Percentiles rank a stretch among this genome's conserved stretches.
Evolutionary conservation across 2,888 invertebrate species (phyloP).

Genomic region (Campoplex nolae): DNA sequence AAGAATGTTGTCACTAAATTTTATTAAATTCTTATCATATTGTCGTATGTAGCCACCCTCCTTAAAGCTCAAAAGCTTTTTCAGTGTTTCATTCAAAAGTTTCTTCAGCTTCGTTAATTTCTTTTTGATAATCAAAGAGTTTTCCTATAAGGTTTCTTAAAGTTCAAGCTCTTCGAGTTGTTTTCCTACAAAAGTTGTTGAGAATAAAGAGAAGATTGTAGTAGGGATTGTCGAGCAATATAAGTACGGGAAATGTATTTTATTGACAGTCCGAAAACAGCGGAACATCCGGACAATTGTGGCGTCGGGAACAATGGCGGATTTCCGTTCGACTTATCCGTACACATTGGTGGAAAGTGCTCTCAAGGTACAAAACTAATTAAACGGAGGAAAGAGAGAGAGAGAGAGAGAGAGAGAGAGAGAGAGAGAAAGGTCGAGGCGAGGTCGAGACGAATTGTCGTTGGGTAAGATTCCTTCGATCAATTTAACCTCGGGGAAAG

Average conservation of each 20-base stretch:
- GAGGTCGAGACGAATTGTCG: constrained; percentile 37
- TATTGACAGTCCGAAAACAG: constrained; percentile 51
- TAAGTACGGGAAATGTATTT: constrained; percentile 13
- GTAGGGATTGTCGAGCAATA: background rate
- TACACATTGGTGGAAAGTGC: constrained; percentile 9
- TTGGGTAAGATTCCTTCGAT: constrained; percentile 42
- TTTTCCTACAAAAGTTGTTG: background rate
- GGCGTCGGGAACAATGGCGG: constrained; percentile 37
- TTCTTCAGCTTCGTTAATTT: background rate
- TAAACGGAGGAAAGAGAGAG: constrained; percentile 26
- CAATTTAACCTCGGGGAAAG: constrained; percentile 17
- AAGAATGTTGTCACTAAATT: too few relatives aligned
- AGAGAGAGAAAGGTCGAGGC: background rate
- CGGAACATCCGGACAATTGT: constrained; percentile 44
- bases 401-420: background rate
- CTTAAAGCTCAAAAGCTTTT: background rate
- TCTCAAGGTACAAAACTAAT: constrained; percentile 55
- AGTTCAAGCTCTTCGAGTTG: background rate
- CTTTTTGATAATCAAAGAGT: background rate
- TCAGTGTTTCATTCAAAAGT: background rate
- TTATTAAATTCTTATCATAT: too few relatives aligned
- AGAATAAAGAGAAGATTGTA: constrained; percentile 8
- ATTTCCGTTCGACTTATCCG: constrained; percentile 36
- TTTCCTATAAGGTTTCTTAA: background rate
- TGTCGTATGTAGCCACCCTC: too few relatives aligned